These are phyloP conservation scores for Heliconius ethilla DNA, from an alignment of 2,888 invertebrate genomes.

Conservation along the genomic window DNA sequence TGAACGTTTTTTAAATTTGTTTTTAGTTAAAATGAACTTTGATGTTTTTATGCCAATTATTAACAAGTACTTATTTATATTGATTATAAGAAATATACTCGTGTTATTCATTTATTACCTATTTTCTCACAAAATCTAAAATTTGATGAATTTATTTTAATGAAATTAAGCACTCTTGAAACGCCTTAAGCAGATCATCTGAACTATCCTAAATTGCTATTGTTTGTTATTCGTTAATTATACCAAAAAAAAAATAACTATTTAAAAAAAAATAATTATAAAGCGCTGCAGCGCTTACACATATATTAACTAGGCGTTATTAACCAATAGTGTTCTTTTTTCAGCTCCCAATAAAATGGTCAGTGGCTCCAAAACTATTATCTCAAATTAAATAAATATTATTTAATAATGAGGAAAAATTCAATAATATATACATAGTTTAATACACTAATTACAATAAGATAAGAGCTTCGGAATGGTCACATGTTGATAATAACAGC, in stretches of 20 bases:
- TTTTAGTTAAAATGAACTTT: not conserved
- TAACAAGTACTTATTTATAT: not conserved
- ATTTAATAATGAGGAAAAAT: conserved; percentile 15
- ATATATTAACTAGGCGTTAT: conserved; percentile 45
- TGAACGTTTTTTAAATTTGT: not conserved
- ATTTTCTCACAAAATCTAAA: too few relatives aligned
- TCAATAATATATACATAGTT: not conserved
- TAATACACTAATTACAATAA: not conserved
- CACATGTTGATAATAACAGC: not conserved
- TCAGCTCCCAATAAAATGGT: conserved; percentile 45
- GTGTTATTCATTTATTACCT: too few relatives aligned
- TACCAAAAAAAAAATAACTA: too few relatives aligned
- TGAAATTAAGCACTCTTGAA: not conserved
- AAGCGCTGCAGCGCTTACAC: conserved; percentile 47
- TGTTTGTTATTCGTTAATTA: too few relatives aligned
- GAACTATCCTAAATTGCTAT: not conserved
- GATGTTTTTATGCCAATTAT: not conserved
- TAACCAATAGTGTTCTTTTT: conserved; percentile 53
- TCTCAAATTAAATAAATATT: conserved; percentile 28
- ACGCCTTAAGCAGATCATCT: not conserved
- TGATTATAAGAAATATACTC: not conserved
- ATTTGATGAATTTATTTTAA: too few relatives aligned
- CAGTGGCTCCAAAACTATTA: conserved; percentile 52
- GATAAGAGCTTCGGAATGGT: conserved; percentile 1
- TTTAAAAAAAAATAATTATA: not conserved